A percentile compares a stretch with the other conserved stretches of the same genome.
phyloP scores from a whole-genome alignment of 2,888 invertebrate genomes.

The Drosophila tripunctata region DNA sequence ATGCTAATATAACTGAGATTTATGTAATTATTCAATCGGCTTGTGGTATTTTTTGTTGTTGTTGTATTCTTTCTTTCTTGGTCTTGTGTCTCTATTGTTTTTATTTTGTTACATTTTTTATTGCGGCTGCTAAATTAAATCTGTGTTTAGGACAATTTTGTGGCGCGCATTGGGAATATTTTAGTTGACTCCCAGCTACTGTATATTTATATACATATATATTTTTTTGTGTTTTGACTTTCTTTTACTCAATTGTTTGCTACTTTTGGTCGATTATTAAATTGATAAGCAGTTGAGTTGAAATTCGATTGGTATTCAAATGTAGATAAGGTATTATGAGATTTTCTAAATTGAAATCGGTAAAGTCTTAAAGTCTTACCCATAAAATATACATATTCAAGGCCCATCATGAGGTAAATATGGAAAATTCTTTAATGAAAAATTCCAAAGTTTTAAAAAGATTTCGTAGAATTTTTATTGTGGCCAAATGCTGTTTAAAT shows the following conservation, averaged over 20 bases:
- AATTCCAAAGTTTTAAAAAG: too few relatives aligned
- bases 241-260: slow-evolving; percentile 17
- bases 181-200: slow-evolving; percentile 17
- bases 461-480: too few relatives aligned
- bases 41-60: slow-evolving; percentile 46
- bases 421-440: too few relatives aligned
- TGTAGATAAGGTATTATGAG: background rate
- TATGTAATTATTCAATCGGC: slow-evolving; percentile 79
- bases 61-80: slow-evolving; percentile 13
- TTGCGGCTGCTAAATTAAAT: slow-evolving; percentile 58
- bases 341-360: too few relatives aligned
- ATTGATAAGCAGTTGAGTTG: slow-evolving; percentile 20
- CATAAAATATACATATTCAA: too few relatives aligned
- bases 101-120: slow-evolving; percentile 21
- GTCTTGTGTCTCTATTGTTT: slow-evolving; percentile 15
- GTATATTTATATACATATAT: slow-evolving; percentile 6
- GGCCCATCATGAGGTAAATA: too few relatives aligned
- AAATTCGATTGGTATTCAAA: background rate
- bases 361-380: too few relatives aligned
- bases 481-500: too few relatives aligned
- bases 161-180: slow-evolving; percentile 40
- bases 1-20: slow-evolving; percentile 74
- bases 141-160: slow-evolving; percentile 45
- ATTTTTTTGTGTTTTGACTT: background rate
- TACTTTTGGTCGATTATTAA: slow-evolving; percentile 10